Evolutionary conservation across 2,888 invertebrate genomes (phyloP).

Genomic region (Agrotis puta): DNA sequence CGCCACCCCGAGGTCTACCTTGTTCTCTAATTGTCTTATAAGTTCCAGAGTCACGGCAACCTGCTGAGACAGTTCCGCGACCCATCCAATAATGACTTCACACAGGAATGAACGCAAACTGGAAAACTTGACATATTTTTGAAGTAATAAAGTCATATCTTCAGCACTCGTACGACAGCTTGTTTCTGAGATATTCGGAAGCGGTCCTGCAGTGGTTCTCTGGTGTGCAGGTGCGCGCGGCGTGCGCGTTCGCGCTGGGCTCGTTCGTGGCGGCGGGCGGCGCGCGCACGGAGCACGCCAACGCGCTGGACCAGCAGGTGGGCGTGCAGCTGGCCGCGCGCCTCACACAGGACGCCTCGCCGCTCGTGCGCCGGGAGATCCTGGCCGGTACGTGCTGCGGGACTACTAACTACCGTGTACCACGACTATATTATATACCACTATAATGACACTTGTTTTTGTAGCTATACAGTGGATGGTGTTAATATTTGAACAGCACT

Average conservation of each 20-base stretch:
- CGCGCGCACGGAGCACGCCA: constrained; percentile 97
- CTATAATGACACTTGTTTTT: not conserved
- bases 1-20: constrained; percentile 96
- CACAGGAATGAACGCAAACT: too few species aligned
- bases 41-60: too few species aligned
- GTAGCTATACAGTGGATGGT: constrained; percentile 95
- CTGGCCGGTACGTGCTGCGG: constrained; percentile 96
- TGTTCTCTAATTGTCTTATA: too few species aligned
- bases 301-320: constrained; percentile 97
- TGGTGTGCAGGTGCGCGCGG: constrained; percentile 94
- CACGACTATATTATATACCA: too few species aligned
- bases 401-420: too few species aligned
- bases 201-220: too few species aligned
- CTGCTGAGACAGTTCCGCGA: too few species aligned
- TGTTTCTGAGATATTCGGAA: too few species aligned
- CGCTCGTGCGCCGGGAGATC: constrained; percentile 96
- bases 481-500: constrained; percentile 96
- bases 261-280: constrained; percentile 97
- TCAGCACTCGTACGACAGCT: too few species aligned
- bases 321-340: constrained; percentile 96
- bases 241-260: constrained; percentile 98
- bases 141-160: too few species aligned
- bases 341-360: constrained; percentile 95
- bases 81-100: too few species aligned
- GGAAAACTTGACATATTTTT: too few species aligned